Base-by-base conservation (phyloP, 2,888 invertebrate species). In the Sussaba pulchella region DNA sequence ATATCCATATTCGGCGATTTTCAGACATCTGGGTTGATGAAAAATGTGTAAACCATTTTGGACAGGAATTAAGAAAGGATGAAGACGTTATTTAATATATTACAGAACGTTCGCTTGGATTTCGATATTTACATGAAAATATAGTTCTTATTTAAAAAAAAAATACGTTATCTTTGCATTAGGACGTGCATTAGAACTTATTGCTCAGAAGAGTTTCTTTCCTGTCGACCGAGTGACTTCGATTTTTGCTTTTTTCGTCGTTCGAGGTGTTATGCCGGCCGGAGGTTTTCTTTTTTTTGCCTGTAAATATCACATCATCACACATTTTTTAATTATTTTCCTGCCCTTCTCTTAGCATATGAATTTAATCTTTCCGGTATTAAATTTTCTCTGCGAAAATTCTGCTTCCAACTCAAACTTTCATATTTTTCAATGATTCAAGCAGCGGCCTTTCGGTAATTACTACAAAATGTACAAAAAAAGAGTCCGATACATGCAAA, bases 231-330 rank as follows among this genome's bases (percentile, higher is more conserved):
- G 78, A 57, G 54, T 52, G 1, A 69, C 74, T 2, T 87, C 84
- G 1, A 83, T 45, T 72, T 93, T 92, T 89, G 93, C 92, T 89
- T 94, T 94, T 39, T 94, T 92, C 6, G 93, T 88, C 69, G 91
- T 92, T 6, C 93, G 93, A 1, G 94, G 94, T 4, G 92, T 92
- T 1, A 88, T 82, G 70, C 90, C 91, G 19, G 85, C 82, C 19
- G 92, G 91, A 17, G 93, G 93, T 90, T 94, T 94, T 66, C 94
- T 91, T 90, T 94, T 94, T 6, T 91, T 91, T 21, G 92, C 89
- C 94, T 94, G 90, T 67, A 89, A 88, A 36, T 66, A 71, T 57
- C 17, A 52, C n/a, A 36, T 50, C 26, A 26, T 45, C 31, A 41
- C 21, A 19, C 4, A 39, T 8, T 21, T 12, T 17, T 5, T 59